Evolutionary conservation across 2,113 vertebrate species (phyloP).

Genomic region (Suncus etruscus): DNA sequence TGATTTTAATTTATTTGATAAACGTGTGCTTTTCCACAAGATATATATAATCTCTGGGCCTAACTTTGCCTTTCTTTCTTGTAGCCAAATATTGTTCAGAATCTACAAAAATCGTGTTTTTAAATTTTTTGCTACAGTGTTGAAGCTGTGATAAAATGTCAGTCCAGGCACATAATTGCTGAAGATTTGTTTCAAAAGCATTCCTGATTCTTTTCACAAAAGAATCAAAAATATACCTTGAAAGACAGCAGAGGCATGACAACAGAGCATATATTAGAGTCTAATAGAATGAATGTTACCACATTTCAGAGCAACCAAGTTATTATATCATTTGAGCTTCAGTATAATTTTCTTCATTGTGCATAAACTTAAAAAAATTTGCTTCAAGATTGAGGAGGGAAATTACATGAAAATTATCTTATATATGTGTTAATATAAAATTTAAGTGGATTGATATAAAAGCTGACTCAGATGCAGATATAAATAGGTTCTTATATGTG

Average conservation of each 20-base stretch:
- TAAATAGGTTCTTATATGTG: background rate
- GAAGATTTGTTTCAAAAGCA: conserved; percentile 34
- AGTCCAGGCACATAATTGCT: conserved; percentile 52
- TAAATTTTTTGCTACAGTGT: conserved; percentile 56
- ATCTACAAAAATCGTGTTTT: conserved; percentile 61
- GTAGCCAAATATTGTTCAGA: conserved; percentile 20
- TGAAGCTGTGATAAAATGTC: conserved; percentile 65
- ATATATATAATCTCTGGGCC: conserved; percentile 53
- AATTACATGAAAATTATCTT: background rate
- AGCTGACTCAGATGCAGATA: background rate
- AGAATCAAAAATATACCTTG: conserved; percentile 16
- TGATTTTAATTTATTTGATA: conserved; percentile 71
- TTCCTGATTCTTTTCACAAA: background rate
- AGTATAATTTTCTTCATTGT: background rate
- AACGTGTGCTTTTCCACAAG: conserved; percentile 35
- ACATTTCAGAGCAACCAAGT: conserved; percentile 27
- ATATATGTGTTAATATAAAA: conserved; percentile 27
- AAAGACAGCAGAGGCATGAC: conserved; percentile 13
- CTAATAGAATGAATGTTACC: conserved; percentile 36
- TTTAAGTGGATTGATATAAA: background rate
- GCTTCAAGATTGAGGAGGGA: background rate
- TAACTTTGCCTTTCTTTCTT: conserved; percentile 52
- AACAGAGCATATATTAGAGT: background rate
- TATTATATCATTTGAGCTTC: background rate
- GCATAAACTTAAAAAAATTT: conserved; percentile 9